Percentiles rank a stretch among this genome's conserved stretches.
These are phyloP conservation scores for Brachionus plicatilis DNA, from an alignment of 1,140 invertebrate species.

Conservation along the genomic window DNA sequence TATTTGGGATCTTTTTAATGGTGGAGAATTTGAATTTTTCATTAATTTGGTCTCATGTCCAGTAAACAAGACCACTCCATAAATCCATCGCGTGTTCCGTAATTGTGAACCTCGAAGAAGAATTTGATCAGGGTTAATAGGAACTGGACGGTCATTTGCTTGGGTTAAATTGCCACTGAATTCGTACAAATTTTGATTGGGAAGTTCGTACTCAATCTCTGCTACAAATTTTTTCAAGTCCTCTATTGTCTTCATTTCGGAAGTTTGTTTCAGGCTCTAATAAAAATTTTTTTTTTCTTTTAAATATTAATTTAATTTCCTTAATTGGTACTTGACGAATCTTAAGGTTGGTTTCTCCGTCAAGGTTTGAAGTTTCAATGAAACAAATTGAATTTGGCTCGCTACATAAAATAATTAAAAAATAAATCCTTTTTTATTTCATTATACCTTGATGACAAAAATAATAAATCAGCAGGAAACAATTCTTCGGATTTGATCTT, in stretches of 20 bases:
- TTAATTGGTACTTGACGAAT: conserved; percentile 67
- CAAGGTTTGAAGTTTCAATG: conserved; percentile 96
- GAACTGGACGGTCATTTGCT: conserved; percentile 52
- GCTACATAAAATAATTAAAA: conserved; percentile 61
- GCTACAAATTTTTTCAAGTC: conserved; percentile 69
- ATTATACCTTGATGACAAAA: conserved; percentile 62
- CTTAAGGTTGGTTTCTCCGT: conserved; percentile 98
- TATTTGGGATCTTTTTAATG: conserved; percentile 83
- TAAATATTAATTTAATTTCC: not conserved
- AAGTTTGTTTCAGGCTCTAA: conserved; percentile 1
- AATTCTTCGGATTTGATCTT: conserved; percentile 94
- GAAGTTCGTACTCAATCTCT: conserved; percentile 79
- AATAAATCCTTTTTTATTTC: not conserved
- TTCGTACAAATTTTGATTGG: conserved; percentile 91
- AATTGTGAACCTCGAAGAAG: conserved; percentile 55
- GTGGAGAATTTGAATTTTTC: conserved; percentile 63
- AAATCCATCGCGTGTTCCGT: conserved; percentile 43
- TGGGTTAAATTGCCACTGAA: conserved; percentile 76
- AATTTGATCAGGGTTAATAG: conserved; percentile 85
- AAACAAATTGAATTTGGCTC: conserved; percentile 96
- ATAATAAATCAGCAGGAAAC: conserved; percentile 84
- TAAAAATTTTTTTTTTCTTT: not conserved
- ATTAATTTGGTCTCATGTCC: conserved; percentile 95
- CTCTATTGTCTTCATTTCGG: conserved; percentile 69
- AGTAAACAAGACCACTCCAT: conserved; percentile 80